These are phyloP conservation scores for Heteromormyrus szaboi DNA, from an alignment of 2,797 vertebrate species.

Conservation along the genomic window DNA sequence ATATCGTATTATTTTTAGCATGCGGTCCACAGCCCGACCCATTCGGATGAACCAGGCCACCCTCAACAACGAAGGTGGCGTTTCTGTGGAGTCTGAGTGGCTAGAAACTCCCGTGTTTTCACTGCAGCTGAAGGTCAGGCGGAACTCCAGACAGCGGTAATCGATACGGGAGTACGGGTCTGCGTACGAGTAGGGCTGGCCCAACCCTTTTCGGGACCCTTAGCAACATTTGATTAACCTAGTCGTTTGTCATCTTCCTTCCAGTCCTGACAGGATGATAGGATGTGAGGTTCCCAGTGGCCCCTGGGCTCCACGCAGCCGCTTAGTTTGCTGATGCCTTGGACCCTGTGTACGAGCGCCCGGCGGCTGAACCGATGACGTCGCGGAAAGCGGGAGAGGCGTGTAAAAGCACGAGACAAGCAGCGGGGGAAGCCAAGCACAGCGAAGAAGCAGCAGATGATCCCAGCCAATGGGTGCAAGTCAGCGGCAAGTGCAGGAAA, in stretches of 20 bases:
- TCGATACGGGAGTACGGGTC: background rate
- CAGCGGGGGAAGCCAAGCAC: constrained; percentile 16
- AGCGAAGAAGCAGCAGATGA: constrained; percentile 15
- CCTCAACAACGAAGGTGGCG: background rate
- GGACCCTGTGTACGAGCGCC: background rate
- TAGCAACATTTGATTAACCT: background rate
- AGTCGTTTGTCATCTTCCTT: background rate
- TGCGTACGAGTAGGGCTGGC: background rate
- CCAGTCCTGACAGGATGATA: background rate
- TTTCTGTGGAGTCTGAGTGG: background rate
- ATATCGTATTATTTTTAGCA: background rate
- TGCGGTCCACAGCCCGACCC: background rate
- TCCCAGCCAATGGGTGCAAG: background rate
- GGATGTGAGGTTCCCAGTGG: background rate
- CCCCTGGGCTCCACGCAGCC: background rate
- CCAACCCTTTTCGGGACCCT: background rate
- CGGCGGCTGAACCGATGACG: background rate
- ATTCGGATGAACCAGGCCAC: background rate
- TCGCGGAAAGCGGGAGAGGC: background rate
- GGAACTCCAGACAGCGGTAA: background rate
- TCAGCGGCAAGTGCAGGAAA: constrained; percentile 13
- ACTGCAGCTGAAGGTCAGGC: background rate
- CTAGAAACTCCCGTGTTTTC: background rate
- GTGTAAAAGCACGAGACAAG: background rate
- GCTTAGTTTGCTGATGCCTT: background rate